Evolutionary conservation across 2,113 vertebrate genomes (phyloP).

Genomic region (Dissostichus mawsoni): DNA sequence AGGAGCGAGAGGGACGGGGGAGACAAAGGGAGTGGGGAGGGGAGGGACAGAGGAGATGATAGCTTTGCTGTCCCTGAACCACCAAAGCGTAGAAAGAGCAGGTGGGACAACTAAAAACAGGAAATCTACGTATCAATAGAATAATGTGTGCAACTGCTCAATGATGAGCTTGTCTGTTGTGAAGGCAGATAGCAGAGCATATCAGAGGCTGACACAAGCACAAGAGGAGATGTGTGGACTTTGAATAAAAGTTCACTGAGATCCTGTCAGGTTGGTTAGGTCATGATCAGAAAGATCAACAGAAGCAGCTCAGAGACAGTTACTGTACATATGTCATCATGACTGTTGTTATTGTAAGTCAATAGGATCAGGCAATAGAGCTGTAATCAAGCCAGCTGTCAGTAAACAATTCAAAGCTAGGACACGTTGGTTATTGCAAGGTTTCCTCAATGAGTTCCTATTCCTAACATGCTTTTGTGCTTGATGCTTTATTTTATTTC

Average conservation of each 20-base stretch:
- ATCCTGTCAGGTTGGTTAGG: conserved; percentile 24
- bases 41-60: conserved; percentile 84
- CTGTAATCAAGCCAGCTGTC: conserved; percentile 44
- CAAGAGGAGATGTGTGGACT: conserved; percentile 28
- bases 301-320: conserved; percentile 40
- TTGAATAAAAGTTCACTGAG: conserved; percentile 9
- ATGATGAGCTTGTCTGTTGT: conserved; percentile 49
- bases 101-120: conserved; percentile 96
- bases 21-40: conserved; percentile 67
- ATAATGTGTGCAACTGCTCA: conserved; percentile 42
- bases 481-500: conserved; percentile 42
- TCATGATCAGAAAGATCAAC: conserved; percentile 38
- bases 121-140: conserved; percentile 1
- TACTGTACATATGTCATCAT: conserved; percentile 69
- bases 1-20: conserved; percentile 58
- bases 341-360: conserved; percentile 55
- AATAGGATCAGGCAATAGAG: conserved; percentile 52
- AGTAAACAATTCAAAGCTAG: conserved; percentile 35
- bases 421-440: conserved; percentile 38
- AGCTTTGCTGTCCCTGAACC: conserved; percentile 95
- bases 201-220: conserved; percentile 60
- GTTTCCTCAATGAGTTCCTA: conserved; percentile 40
- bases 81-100: conserved; percentile 96
- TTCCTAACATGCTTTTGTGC: conserved; percentile 46
- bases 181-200: conserved; percentile 55